Base-by-base conservation (phyloP, 2,113 vertebrate species). In the Pteropus alecto region DNA sequence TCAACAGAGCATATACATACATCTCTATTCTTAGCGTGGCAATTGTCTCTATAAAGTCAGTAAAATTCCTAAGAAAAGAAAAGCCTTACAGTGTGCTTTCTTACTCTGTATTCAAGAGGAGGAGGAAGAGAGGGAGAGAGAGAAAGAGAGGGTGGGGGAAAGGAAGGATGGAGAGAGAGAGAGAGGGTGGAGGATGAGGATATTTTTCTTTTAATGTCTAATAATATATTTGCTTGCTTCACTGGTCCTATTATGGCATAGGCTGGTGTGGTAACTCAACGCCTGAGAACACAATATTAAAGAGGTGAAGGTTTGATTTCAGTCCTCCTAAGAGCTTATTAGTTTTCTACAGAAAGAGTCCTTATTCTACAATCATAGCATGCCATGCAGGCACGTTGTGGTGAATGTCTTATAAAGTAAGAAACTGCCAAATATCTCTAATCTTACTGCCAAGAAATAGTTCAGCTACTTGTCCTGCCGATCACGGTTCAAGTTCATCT, bases 41-140 rank as follows among this genome's bases (percentile, higher is more conserved):
- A 85, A 90, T 83, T 97, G 71, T 92, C 67, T 95, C 83, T 86
- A 68, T 77, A 86, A 95, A 97, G 54, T 96, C 81, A 96, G 83
- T 86, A 77, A 95, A 81, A 92, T 90, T 91, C 85, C 88, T 56
- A 96, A 84, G 77, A 82, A 87, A 94, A 97, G 78, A 90, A 96
- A 97, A 85, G 33, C 18, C 76, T 93, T 87, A 82, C 24, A 95
- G 54, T 90, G 56, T 83, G 41, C 67, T 95, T 96, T 97, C 77
- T 96, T 92, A 84, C 56, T 93, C 63, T 46, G 2, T 92, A n/a
- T 93, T 54, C 74, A 93, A 76, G 22, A 88, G n/a, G 87, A 22
- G 68, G 38, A 68, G 16, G 58, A n/a, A 76, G 14, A 58, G 46
- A 65, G n/a, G 38, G 46, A 46, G 30, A 70, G 12, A 71, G 24